Evolutionary conservation across 1,140 invertebrate species (phyloP).

Genomic region (Conus betulinus): DNA sequence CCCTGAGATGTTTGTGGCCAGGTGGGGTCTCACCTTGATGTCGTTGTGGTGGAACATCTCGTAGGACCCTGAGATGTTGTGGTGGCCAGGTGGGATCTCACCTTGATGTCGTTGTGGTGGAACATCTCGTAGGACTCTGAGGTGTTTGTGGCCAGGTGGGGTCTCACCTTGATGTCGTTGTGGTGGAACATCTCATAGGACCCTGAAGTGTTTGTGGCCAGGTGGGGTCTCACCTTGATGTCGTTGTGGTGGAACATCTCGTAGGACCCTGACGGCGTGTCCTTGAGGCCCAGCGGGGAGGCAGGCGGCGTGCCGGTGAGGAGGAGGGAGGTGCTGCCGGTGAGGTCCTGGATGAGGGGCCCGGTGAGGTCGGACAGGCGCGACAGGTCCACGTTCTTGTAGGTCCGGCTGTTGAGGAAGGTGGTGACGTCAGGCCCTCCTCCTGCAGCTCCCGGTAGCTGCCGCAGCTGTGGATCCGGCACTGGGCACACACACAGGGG

Average conservation of each 20-base stretch:
- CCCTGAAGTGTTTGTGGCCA: no score
- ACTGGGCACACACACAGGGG: constrained; percentile 10
- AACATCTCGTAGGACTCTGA: no score
- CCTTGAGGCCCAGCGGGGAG: constrained; percentile 38
- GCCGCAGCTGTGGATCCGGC: constrained; percentile 39
- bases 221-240: constrained; percentile 39
- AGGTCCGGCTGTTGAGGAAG: constrained; percentile 45
- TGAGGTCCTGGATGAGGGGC: constrained; percentile 50
- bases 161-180: no score
- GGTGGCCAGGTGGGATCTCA: neutral
- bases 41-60: no score
- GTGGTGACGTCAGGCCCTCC: constrained; percentile 42
- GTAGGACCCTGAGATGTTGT: no score
- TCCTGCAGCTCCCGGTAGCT: constrained; percentile 44
- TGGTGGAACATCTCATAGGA: no score
- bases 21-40: no score
- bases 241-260: constrained; percentile 50
- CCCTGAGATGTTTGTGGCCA: no score
- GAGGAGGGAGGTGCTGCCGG: constrained; percentile 25
- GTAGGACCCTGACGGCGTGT: constrained; percentile 49
- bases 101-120: constrained; percentile 35
- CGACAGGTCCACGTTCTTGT: constrained; percentile 45
- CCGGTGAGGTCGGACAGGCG: constrained; percentile 36
- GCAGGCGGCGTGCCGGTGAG: constrained; percentile 31
- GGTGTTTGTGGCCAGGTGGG: no score